Evolutionary conservation across 2,113 vertebrate genomes (phyloP).

Genomic region (Cynopterus brachyotis): DNA sequence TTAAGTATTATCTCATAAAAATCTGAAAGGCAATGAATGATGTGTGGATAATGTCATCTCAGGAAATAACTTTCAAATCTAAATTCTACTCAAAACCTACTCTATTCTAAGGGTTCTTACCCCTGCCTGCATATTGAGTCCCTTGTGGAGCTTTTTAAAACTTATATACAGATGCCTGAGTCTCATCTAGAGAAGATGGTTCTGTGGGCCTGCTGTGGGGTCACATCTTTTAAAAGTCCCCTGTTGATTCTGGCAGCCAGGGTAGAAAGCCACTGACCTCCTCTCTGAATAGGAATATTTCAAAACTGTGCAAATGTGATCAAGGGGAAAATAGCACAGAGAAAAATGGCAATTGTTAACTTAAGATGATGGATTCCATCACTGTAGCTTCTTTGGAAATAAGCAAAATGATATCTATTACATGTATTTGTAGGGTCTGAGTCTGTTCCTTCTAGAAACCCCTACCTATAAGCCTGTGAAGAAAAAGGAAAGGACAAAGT

Average conservation of each 20-base stretch:
- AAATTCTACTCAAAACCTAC: not conserved
- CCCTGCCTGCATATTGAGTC: not conserved
- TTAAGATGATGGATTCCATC: not conserved
- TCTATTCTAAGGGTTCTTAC: not conserved
- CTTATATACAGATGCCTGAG: not conserved
- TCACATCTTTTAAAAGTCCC: not conserved
- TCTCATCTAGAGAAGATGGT: not conserved
- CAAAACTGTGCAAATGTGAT: not conserved
- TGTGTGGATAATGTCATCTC: not conserved
- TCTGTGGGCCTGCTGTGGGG: not conserved
- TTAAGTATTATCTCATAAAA: not conserved
- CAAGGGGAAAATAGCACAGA: not conserved
- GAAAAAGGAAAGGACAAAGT: not conserved
- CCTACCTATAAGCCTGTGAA: not conserved
- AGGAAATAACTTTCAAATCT: not conserved
- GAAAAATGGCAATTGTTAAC: not conserved
- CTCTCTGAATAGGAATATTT: not conserved
- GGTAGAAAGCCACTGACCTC: not conserved
- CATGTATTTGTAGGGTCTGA: not conserved
- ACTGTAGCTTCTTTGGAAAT: not conserved
- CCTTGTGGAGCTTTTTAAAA: not conserved
- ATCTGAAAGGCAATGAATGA: not conserved
- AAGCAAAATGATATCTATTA: not conserved
- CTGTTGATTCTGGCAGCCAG: not conserved
- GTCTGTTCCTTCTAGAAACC: not conserved